These are phyloP conservation scores for Drosophila dunni DNA, from an alignment of 1,140 invertebrate species.

Conservation along the genomic window DNA sequence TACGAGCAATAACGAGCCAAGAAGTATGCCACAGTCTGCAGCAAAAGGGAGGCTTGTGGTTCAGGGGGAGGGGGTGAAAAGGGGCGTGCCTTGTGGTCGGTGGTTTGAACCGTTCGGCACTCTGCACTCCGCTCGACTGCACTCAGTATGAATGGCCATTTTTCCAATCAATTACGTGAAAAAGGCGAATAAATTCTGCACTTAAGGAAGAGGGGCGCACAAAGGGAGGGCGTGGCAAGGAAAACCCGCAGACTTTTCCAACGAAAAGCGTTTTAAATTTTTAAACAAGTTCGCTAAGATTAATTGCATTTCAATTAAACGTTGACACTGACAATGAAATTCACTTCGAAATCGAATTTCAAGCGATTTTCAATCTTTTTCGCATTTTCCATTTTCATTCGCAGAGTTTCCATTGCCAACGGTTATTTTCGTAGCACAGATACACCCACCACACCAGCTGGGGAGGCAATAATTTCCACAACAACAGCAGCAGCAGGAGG, in stretches of 20 bases:
- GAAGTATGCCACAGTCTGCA: conserved; percentile 58
- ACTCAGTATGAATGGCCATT: conserved; percentile 76
- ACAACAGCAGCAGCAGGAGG: conserved; percentile 30
- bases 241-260: conserved; percentile 23
- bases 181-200: not conserved
- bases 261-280: conserved; percentile 61
- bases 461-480: conserved; percentile 9
- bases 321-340: conserved; percentile 68
- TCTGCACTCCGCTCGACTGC: conserved; percentile 50
- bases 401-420: conserved; percentile 51
- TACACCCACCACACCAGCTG: conserved; percentile 32
- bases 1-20: conserved; percentile 77
- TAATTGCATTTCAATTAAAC: conserved; percentile 48
- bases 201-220: not conserved
- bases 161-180: conserved; percentile 76
- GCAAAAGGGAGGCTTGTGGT: conserved; percentile 14
- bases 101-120: not conserved
- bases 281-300: conserved; percentile 4
- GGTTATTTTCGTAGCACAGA: conserved; percentile 59
- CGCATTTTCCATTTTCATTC: conserved; percentile 6
- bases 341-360: conserved; percentile 5
- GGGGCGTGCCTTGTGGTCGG: not conserved
- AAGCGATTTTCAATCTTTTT: not conserved
- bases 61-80: not conserved
- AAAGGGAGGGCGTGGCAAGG: too few relatives aligned